phyloP scores from a whole-genome alignment of 2,888 invertebrate species.

The Hofmannophila pseudospretella region DNA sequence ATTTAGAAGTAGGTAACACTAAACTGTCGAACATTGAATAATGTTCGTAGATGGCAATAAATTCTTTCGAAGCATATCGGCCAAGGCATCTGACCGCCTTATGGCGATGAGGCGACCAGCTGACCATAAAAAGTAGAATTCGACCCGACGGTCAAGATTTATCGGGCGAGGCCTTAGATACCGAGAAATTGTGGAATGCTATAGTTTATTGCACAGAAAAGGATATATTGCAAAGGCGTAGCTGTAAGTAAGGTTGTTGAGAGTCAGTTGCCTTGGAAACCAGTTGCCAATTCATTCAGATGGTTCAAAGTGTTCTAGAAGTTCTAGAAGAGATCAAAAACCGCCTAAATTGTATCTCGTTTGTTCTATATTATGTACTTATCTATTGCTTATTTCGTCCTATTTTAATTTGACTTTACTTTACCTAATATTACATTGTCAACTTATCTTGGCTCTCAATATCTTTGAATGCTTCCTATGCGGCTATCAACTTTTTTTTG shows the following conservation, averaged over 20 bases:
- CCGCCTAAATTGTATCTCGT: no score
- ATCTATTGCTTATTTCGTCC: no score
- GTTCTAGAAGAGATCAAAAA: no score
- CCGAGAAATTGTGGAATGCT: slow-evolving; percentile 10
- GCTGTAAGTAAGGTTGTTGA: background rate
- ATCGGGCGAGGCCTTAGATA: slow-evolving; percentile 10
- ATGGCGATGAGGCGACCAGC: slow-evolving; percentile 2
- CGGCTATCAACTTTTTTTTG: no score
- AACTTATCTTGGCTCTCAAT: no score
- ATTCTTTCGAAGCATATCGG: slow-evolving; percentile 9
- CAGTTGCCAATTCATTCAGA: no score
- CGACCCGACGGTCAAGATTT: slow-evolving; percentile 11
- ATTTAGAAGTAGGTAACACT: background rate
- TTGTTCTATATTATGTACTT: no score
- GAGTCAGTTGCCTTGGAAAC: no score
- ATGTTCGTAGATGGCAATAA: slow-evolving; percentile 4
- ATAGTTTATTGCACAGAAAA: slow-evolving; percentile 11
- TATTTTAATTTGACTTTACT: no score
- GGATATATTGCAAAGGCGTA: slow-evolving; percentile 5
- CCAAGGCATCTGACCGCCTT: slow-evolving; percentile 10
- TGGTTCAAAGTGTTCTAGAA: no score
- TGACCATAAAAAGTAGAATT: slow-evolving; percentile 14
- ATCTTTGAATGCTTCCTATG: no score
- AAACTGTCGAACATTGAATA: slow-evolving; percentile 7
- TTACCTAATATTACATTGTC: no score